Evolutionary conservation across 2,888 invertebrate species (phyloP), one percentile per base, ranked within the genome.

Genomic region (Tuberolachnus salignus): DNA sequence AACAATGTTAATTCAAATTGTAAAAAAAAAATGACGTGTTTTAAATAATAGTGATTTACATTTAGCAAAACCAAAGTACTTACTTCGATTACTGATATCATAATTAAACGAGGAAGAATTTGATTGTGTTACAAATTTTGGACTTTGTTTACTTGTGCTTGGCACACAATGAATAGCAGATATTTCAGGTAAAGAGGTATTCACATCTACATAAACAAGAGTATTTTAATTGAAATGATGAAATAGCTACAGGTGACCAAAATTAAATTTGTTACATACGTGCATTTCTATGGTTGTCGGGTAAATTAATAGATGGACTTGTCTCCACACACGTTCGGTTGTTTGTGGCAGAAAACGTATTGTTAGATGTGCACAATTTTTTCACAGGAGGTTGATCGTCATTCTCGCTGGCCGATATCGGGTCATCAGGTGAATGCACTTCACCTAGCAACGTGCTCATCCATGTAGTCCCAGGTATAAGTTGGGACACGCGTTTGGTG

Each of bases 401-500:
- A 6, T 10, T 67, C 42, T 69, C 69, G 16, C 34, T 34, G 9
- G 42, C 11, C 4, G 75, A 67, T 3, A 51, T 11, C 8, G 19
- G 26, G 16, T 34, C 59, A 21, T 78, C 46, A 16, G 21, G 26
- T 4, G 67, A 26, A 4, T 57, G 75, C 11, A 67, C 11, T 34
- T 78, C 78, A 16, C 51, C 49, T 55, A 83, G 81, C 82, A 83
- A 83, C 53, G 82, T 82, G 44, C 82, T 83, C 49, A 84, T 80
- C 86, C 87, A 87, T 3, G 86, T 85, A 80, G 89, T 88, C 74
- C 89, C 88, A 23, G 91, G 90, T 83, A 92, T 87, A 49, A 91
- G 86, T 80, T 89, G 89, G 3, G 90, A 88, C 75, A 91, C 88
- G 83, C 88, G 88, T 80, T 89, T 89, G 82, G 89, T 89, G 74